Percentiles rank a stretch among this genome's conserved stretches.
phyloP scores from a whole-genome alignment of 1,140 invertebrate genomes.

The Mamestra configurata region DNA sequence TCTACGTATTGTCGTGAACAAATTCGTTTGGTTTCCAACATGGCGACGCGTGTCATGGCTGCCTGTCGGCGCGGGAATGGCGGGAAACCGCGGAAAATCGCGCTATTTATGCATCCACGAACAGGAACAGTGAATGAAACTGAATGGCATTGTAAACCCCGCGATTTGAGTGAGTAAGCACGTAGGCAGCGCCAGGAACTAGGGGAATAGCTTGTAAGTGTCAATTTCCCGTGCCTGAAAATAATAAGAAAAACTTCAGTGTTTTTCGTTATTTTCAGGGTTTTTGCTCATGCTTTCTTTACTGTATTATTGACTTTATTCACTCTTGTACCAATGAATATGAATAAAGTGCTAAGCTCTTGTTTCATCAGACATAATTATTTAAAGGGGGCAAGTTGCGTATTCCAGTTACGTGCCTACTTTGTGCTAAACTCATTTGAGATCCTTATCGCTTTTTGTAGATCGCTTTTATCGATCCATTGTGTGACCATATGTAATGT shows the following conservation, averaged over 20 bases:
- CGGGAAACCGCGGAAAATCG: conserved; percentile 53
- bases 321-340: too few relatives aligned
- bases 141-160: conserved; percentile 48
- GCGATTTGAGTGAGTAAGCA: conserved; percentile 27
- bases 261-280: not conserved
- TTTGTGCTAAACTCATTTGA: too few relatives aligned
- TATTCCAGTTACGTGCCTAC: too few relatives aligned
- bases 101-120: conserved; percentile 57
- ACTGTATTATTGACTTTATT: too few relatives aligned
- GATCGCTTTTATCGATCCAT: too few relatives aligned
- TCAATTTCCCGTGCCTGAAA: conserved; percentile 7
- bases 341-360: too few relatives aligned
- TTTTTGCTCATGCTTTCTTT: too few relatives aligned
- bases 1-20: conserved; percentile 46
- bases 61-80: conserved; percentile 57
- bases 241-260: not conserved
- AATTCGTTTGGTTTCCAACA: conserved; percentile 44
- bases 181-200: not conserved
- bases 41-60: conserved; percentile 43
- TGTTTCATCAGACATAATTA: too few relatives aligned
- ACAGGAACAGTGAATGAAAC: conserved; percentile 47
- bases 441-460: too few relatives aligned
- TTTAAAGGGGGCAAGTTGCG: too few relatives aligned
- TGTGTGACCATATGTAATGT: too few relatives aligned
- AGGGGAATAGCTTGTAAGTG: conserved; percentile 13